A percentile compares a stretch with the other conserved stretches of the same genome.
Evolutionary conservation across 2,888 invertebrate genomes (phyloP).

Genomic region (Napeogenes inachia): DNA sequence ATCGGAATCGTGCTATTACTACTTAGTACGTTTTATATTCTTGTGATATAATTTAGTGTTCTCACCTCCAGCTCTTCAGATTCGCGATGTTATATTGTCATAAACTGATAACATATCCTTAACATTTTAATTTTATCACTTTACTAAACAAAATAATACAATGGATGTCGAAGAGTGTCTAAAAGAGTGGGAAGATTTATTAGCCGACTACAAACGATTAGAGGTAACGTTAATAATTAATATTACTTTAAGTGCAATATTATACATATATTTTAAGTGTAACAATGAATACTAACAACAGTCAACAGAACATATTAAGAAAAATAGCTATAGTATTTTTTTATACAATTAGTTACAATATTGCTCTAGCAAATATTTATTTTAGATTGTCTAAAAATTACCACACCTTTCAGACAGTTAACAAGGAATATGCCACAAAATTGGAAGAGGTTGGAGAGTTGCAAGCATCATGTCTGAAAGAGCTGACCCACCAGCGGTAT

Average conservation of each 20-base stretch:
- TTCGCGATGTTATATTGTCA: conserved; percentile 8
- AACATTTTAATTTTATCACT: background rate
- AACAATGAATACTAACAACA: background rate
- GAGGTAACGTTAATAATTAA: conserved; percentile 78
- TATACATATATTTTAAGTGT: background rate
- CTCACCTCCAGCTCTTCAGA: conserved; percentile 1
- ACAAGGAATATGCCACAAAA: conserved; percentile 89
- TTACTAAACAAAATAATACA: conserved; percentile 19
- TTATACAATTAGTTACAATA: background rate
- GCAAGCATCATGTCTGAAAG: conserved; percentile 92
- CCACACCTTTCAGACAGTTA: conserved; percentile 77
- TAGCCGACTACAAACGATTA: conserved; percentile 86
- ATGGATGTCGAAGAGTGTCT: conserved; percentile 81
- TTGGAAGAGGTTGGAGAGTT: conserved; percentile 89
- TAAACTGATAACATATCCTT: background rate
- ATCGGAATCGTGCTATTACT: background rate
- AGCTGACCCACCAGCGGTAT: conserved; percentile 94
- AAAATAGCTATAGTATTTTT: too few species aligned
- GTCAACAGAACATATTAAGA: background rate
- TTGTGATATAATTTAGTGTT: background rate
- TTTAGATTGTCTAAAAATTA: background rate
- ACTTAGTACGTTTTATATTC: background rate
- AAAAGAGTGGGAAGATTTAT: conserved; percentile 89
- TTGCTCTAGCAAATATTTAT: background rate
- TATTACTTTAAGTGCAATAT: conserved; percentile 18